These are phyloP conservation scores for Cyanoliseus patagonus DNA, from an alignment of 2,113 vertebrate species.

Conservation along the genomic window DNA sequence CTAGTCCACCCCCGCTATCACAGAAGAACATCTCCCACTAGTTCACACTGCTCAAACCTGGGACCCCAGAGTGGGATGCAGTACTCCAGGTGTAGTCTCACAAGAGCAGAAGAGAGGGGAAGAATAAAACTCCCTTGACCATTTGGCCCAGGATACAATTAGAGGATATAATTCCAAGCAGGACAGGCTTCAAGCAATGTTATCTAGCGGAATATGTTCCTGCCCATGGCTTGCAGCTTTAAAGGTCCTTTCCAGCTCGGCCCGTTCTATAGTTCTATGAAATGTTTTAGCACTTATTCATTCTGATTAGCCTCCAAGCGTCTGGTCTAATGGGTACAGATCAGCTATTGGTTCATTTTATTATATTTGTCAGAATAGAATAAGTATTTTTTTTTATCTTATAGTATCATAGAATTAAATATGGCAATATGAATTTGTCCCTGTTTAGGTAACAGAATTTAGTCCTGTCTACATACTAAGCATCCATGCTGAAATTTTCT, in stretches of 20 bases:
- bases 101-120: not conserved
- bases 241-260: not conserved
- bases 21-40: not conserved
- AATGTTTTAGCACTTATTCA: not conserved
- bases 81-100: not conserved
- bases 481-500: not conserved
- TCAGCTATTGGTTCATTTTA: not conserved
- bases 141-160: not conserved
- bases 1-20: no score
- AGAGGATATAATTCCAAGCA: not conserved
- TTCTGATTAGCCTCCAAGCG: not conserved
- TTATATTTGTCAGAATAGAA: not conserved
- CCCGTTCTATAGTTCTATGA: not conserved
- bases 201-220: rapidly evolving
- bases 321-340: not conserved
- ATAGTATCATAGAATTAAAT: not conserved
- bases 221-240: not conserved
- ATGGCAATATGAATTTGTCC: not conserved
- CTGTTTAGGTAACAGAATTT: not conserved
- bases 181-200: not conserved
- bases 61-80: not conserved
- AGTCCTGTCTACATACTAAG: not conserved
- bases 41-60: not conserved
- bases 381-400: not conserved
- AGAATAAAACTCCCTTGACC: not conserved